Evolutionary conservation across 1,140 invertebrate species (phyloP).

Genomic region (Stegodyphus dumicola): DNA sequence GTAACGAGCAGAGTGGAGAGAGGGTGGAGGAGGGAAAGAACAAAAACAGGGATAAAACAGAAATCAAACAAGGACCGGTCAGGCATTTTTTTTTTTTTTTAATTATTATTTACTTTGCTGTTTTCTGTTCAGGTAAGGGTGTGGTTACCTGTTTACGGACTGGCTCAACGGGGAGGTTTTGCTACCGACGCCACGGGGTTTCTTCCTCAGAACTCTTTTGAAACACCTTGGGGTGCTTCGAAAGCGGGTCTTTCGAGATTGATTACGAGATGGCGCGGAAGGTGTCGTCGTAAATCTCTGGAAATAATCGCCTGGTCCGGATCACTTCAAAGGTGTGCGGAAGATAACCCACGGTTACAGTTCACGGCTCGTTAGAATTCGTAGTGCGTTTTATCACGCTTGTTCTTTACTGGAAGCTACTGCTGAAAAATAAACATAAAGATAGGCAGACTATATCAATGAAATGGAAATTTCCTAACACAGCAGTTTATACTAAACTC

Average conservation of each 20-base stretch:
- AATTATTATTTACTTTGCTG: neutral
- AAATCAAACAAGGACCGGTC: too few relatives aligned
- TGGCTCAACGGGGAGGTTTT: slow-evolving; percentile 2
- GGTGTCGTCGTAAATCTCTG: slow-evolving; percentile 42
- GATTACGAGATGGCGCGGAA: neutral
- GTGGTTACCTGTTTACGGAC: slow-evolving; percentile 43
- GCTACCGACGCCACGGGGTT: slow-evolving; percentile 23
- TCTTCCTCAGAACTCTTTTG: too few relatives aligned
- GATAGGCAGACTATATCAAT: too few relatives aligned
- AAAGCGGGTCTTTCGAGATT: neutral
- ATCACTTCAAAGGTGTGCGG: slow-evolving; percentile 6
- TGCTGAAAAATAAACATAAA: too few relatives aligned
- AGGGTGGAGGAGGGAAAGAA: neutral
- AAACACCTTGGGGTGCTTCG: too few relatives aligned
- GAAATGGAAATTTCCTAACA: too few relatives aligned
- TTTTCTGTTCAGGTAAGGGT: neutral
- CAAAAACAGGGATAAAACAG: too few relatives aligned
- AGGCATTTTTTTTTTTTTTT: neutral
- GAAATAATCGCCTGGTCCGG: slow-evolving; percentile 24
- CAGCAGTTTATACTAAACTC: too few relatives aligned
- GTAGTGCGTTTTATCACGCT: too few relatives aligned
- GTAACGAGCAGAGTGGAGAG: slow-evolving; percentile 4
- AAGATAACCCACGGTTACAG: too few relatives aligned
- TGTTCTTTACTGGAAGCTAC: too few relatives aligned
- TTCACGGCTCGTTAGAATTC: too few relatives aligned